Evolutionary conservation across 2,888 invertebrate genomes (phyloP).

Genomic region (Argyresthia goedartella): DNA sequence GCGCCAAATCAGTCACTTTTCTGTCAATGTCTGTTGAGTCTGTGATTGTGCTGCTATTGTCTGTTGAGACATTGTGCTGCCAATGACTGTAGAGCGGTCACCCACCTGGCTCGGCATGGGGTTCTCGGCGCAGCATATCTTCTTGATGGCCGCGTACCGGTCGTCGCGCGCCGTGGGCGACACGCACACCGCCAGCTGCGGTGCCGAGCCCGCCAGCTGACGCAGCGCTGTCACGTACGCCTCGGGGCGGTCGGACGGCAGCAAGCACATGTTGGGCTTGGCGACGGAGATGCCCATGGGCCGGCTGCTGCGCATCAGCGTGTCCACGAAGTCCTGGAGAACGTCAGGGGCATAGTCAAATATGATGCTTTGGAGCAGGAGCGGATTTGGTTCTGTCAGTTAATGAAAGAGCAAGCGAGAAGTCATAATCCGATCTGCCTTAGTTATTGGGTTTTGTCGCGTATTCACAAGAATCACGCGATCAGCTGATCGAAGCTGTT

Average conservation of each 20-base stretch:
- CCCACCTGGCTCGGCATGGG: slow-evolving; percentile 87
- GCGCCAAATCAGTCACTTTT: too few species aligned
- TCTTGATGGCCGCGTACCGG: slow-evolving; percentile 89
- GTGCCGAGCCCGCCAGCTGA: slow-evolving; percentile 44
- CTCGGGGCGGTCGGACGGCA: slow-evolving; percentile 81
- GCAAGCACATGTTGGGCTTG: slow-evolving; percentile 67
- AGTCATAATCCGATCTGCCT: not conserved
- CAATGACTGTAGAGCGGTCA: not conserved
- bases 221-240: slow-evolving; percentile 73
- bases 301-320: slow-evolving; percentile 63
- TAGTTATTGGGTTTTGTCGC: not conserved
- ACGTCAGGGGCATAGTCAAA: not conserved
- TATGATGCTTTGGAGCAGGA: too few species aligned
- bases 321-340: slow-evolving; percentile 61
- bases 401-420: not conserved
- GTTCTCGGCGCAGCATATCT: slow-evolving; percentile 83
- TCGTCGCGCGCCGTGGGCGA: slow-evolving; percentile 87
- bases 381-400: too few species aligned
- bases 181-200: slow-evolving; percentile 85
- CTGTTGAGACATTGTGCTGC: not conserved
- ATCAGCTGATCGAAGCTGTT: too few species aligned
- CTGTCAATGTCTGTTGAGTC: too few species aligned
- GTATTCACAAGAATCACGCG: not conserved
- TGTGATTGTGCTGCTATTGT: too few species aligned
- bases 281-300: slow-evolving; percentile 79